Conservation (phyloP, 1,140 invertebrate genomes). For the Subanguina moxae region DNA sequence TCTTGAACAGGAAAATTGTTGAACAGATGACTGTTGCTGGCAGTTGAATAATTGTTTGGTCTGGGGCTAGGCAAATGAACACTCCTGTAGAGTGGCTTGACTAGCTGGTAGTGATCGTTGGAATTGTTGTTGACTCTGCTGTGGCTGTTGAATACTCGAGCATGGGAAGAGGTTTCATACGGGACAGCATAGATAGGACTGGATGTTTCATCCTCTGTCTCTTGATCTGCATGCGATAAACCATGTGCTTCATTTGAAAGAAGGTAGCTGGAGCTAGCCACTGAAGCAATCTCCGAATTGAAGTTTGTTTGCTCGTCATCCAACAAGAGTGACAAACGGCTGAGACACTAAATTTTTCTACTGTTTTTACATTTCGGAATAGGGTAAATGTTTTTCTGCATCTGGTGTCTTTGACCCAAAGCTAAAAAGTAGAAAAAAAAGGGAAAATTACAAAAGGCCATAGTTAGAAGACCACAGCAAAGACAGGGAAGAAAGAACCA, state of each 20-base stretch:
- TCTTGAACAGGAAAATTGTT: neutral
- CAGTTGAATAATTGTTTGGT: too few relatives aligned
- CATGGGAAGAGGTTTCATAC: conserved; percentile 7
- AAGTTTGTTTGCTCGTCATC: conserved; percentile 10
- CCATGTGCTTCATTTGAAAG: neutral
- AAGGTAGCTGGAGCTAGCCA: neutral
- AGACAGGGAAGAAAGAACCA: too few relatives aligned
- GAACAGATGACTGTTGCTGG: neutral
- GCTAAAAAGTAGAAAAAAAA: too few relatives aligned
- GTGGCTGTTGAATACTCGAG: neutral
- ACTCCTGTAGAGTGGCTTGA: neutral
- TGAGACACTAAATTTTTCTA: conserved; percentile 19
- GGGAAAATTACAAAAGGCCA: too few relatives aligned
- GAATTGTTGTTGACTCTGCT: neutral
- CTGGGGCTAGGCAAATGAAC: neutral
- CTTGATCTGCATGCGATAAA: neutral
- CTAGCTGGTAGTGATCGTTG: neutral
- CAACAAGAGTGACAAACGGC: conserved; percentile 17
- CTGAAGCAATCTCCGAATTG: neutral
- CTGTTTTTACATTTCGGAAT: too few relatives aligned
- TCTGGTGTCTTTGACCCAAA: too few relatives aligned
- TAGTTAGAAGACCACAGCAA: too few relatives aligned
- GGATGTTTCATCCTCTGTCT: neutral
- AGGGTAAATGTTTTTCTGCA: too few relatives aligned
- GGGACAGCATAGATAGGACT: conserved; percentile 27